phyloP scores from a whole-genome alignment of 2,888 invertebrate species.

The Pherbina coryleti region DNA sequence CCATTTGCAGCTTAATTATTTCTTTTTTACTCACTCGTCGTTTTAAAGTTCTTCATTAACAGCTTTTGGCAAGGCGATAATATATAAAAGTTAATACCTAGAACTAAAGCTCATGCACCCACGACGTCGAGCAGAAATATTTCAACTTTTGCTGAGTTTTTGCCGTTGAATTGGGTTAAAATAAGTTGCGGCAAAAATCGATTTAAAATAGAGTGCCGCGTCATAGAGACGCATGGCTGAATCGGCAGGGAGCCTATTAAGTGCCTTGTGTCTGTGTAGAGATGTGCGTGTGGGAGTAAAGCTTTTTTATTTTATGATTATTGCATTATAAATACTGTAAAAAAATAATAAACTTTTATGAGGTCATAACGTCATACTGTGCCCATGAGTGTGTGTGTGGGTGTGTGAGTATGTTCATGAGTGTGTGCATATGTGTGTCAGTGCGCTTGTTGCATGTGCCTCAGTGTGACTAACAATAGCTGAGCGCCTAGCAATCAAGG shows the following conservation, averaged over 20 bases:
- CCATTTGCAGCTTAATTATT: no score
- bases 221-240: background rate
- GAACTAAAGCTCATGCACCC: background rate
- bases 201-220: background rate
- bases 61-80: no score
- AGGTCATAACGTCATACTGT: conserved; percentile 15
- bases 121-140: background rate
- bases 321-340: conserved; percentile 25
- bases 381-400: background rate
- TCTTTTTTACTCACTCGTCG: no score
- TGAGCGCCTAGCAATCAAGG: background rate
- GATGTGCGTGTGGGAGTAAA: background rate
- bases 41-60: no score
- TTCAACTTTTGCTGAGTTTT: background rate
- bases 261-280: background rate
- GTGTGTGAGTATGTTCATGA: background rate
- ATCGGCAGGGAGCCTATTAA: no score
- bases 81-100: no score
- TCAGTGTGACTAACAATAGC: background rate
- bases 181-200: conserved; percentile 5
- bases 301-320: conserved; percentile 5
- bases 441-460: background rate
- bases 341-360: conserved; percentile 28
- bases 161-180: conserved; percentile 1
- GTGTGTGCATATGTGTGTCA: background rate